These are phyloP conservation scores for Lemur catta DNA, from an alignment of 2,797 vertebrate species.

Conservation along the genomic window DNA sequence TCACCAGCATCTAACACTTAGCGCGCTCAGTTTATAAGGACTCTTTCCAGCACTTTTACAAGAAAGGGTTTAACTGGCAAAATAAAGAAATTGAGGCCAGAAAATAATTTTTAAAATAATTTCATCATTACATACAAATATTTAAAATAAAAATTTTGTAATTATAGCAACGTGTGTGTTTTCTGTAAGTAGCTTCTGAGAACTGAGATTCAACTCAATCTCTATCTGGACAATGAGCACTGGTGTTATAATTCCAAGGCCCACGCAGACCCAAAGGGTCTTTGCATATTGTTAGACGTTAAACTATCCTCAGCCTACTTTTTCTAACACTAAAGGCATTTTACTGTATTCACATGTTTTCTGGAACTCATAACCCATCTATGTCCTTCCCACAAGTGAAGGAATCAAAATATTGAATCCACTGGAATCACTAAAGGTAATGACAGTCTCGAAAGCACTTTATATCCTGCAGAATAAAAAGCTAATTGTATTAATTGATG, in stretches of 20 bases:
- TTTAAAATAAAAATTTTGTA: neutral
- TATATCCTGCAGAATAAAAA: rapidly evolving
- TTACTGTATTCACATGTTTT: neutral
- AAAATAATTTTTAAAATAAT: neutral
- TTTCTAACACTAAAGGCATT: neutral
- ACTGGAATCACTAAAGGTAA: neutral
- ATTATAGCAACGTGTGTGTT: neutral
- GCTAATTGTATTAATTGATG: neutral
- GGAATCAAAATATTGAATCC: neutral
- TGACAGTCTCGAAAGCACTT: neutral
- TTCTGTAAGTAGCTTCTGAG: neutral
- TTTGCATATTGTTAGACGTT: neutral
- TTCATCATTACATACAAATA: neutral
- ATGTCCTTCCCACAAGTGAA: neutral
- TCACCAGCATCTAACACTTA: neutral
- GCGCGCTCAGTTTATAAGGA: neutral
- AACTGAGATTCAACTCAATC: neutral
- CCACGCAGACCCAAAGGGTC: neutral
- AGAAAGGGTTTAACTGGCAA: neutral
- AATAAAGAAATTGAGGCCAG: neutral
- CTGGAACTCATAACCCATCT: neutral
- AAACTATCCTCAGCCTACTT: neutral
- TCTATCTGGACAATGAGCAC: neutral
- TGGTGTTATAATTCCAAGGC: neutral
- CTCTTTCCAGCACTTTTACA: neutral